Base-by-base conservation (phyloP, 1,140 invertebrate genomes). In the Drosophila parabipectinata region DNA sequence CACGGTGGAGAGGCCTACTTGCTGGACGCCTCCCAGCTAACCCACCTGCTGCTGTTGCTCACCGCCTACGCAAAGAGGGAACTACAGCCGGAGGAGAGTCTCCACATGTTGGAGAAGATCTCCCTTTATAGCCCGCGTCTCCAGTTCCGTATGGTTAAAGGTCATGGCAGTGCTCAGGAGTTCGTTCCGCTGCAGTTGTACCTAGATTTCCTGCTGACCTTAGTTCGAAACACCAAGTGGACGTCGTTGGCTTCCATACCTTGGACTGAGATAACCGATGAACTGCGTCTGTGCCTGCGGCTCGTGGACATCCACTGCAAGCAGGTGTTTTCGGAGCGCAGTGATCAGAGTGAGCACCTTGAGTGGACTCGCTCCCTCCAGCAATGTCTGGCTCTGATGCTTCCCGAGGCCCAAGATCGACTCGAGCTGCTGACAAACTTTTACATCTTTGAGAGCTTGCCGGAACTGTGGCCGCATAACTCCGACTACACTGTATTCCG, bases 341-440 rank as follows among this genome's bases (percentile, higher is more conserved):
- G 32, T 12, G 32, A 34, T 12, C 34, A 9, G 3, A 14, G 24
- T 0, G 71, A 81, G 24, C 72, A 60, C 5, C 37, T 30, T 2
- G 89, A 88, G 53, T 91, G 90, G 90, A 57, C 74, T 0, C 64
- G 60, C 2, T 77, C 73, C 0, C 55, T 91, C 4, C 74, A 78
- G 39, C 54, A 73, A 45, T 77, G 77, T 8, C 67, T 94, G 0
- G 79, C 92, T 48, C 83, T 90, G 24, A 77, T 92, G n/a, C 93
- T 92, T 58, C 90, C 87, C 3, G 85, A 79, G 34, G 14, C 91
- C 1, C 91, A 92, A 68, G 87, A 93, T 10, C 93, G 93, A 75
- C 89, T 94, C 14, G 91, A 93, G 3, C 93, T 94, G 24, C 74
- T 94, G 2, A 90, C 92, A 6, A 93, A 93, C 74, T 92, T 94